phyloP scores from a whole-genome alignment of 2,797 vertebrate species.

The Thaleichthys pacificus region DNA sequence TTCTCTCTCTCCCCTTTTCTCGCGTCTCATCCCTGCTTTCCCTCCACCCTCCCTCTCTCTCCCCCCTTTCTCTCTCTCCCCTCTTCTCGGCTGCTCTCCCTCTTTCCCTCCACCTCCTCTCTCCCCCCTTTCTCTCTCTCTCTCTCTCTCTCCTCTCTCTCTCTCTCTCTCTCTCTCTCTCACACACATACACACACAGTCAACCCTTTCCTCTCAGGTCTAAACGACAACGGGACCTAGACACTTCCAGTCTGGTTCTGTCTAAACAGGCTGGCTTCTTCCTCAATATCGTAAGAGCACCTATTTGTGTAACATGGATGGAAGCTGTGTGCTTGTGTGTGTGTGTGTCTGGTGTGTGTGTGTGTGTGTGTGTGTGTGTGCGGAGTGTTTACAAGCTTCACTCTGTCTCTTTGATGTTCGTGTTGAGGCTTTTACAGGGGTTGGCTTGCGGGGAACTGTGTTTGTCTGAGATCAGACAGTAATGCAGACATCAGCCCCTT shows the following conservation, averaged over 20 bases:
- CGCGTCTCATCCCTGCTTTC: no score
- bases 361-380: slow-evolving; percentile 2
- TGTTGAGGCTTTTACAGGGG: slow-evolving; percentile 40
- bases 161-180: neutral
- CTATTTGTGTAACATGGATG: neutral
- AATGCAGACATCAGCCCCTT: slow-evolving; percentile 41
- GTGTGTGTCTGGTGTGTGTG: slow-evolving; percentile 6
- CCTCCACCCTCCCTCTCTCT: no score
- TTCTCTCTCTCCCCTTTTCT: neutral
- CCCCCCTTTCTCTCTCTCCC: neutral
- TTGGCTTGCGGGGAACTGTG: slow-evolving; percentile 46
- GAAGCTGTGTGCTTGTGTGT: neutral
- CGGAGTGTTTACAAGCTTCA: neutral
- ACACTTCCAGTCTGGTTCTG: neutral
- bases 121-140: neutral
- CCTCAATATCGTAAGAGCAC: neutral
- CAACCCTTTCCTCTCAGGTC: neutral
- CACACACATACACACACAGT: no score
- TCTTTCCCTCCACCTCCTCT: neutral
- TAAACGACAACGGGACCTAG: neutral
- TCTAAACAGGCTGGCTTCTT: neutral
- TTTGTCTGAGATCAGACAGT: slow-evolving; percentile 35
- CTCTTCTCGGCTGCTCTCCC: neutral
- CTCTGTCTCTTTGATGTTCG: slow-evolving; percentile 33
- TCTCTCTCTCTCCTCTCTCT: neutral